Percentiles rank a stretch among this genome's conserved stretches.
These are phyloP conservation scores for Gallinago solitaria DNA, from an alignment of 2,797 vertebrate genomes.

Conservation along the genomic window DNA sequence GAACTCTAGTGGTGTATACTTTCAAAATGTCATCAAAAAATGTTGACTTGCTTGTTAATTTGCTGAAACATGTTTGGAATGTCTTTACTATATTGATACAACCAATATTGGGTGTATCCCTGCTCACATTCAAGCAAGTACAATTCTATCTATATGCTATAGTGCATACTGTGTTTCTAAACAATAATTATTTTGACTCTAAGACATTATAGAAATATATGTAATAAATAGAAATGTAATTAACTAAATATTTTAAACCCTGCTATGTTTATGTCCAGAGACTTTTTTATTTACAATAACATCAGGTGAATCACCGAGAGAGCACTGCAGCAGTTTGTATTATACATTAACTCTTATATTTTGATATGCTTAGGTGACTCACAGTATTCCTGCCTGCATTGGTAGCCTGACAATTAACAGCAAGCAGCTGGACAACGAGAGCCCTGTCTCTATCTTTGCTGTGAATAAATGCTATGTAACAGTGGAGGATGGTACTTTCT, in stretches of 20 bases:
- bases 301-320: not conserved
- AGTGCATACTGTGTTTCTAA: not conserved
- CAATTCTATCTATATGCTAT: not conserved
- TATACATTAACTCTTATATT: not conserved
- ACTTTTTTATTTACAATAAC: not conserved
- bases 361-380: constrained; percentile 79
- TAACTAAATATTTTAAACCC: not conserved
- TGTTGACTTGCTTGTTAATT: not conserved
- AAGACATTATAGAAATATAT: not conserved
- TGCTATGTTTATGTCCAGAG: not conserved
- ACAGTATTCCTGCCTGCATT: constrained; percentile 88
- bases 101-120: not conserved
- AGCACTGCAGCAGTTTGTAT: not conserved
- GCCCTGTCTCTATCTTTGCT: constrained; percentile 71
- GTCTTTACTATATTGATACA: not conserved
- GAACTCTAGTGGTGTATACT: not conserved
- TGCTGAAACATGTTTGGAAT: not conserved
- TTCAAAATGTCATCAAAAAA: not conserved
- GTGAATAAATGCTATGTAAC: constrained; percentile 84
- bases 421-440: constrained; percentile 75
- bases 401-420: constrained; percentile 81
- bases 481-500: constrained; percentile 87
- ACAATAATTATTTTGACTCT: not conserved
- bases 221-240: not conserved
- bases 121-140: not conserved